phyloP scores from a whole-genome alignment of 2,888 invertebrate species.

The Athripsodes cinereus region DNA sequence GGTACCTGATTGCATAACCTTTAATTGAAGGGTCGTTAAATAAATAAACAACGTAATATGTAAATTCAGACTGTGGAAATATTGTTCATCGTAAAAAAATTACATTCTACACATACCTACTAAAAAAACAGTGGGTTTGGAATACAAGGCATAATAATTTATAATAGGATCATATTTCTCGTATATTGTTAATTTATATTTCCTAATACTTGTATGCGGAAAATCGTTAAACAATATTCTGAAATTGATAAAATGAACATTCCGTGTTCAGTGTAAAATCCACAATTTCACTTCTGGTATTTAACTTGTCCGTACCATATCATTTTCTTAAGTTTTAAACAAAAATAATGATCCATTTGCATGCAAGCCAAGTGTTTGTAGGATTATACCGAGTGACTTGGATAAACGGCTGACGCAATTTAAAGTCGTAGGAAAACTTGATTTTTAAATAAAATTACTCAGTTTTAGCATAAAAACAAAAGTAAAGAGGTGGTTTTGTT shows the following conservation, averaged over 20 bases:
- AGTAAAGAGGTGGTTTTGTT: no score
- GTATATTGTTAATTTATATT: no score
- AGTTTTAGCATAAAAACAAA: no score
- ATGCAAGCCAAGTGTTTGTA: constrained; percentile 23
- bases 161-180: no score
- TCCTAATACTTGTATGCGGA: neutral
- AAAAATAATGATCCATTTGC: constrained; percentile 25
- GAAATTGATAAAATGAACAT: neutral
- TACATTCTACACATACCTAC: no score
- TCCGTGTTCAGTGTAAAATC: neutral
- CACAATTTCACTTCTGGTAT: neutral
- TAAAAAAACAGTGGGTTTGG: no score
- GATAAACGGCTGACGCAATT: constrained; percentile 24
- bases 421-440: constrained; percentile 15
- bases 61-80: no score
- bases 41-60: no score
- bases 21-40: no score
- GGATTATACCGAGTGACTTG: constrained; percentile 24
- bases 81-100: no score
- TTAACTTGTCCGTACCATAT: constrained; percentile 4
- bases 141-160: no score
- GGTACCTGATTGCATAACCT: no score
- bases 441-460: constrained; percentile 11
- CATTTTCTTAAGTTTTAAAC: constrained; percentile 15
- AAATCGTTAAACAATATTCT: neutral